A percentile compares a stretch with the other conserved stretches of the same genome.
These are phyloP conservation scores for Peromyscus californicus DNA, from an alignment of 2,113 vertebrate genomes.

Conservation along the genomic window DNA sequence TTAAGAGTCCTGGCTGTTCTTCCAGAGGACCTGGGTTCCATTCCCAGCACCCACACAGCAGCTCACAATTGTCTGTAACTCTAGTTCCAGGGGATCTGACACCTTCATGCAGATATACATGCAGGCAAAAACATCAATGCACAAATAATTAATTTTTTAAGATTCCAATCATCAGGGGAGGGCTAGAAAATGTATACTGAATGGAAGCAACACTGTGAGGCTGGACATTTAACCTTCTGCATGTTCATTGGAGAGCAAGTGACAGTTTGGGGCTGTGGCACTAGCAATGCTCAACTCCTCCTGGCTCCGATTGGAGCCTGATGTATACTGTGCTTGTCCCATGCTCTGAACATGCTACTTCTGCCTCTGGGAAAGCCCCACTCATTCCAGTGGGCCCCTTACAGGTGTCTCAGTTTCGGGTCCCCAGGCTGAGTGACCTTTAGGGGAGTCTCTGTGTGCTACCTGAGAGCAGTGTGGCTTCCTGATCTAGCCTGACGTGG, in stretches of 20 bases:
- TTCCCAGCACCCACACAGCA: background rate
- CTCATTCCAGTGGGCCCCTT: background rate
- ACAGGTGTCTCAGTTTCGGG: background rate
- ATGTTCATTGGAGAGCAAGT: background rate
- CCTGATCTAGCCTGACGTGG: background rate
- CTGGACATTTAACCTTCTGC: too few relatives aligned
- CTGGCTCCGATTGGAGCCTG: background rate
- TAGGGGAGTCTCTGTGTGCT: background rate
- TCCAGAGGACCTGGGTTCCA: background rate
- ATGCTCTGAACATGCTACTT: too few relatives aligned
- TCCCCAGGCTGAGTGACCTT: background rate
- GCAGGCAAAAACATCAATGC: background rate
- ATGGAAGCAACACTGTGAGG: too few relatives aligned
- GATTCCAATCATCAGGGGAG: too few relatives aligned
- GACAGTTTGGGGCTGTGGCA: background rate
- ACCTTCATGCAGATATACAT: background rate
- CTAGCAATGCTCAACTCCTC: background rate
- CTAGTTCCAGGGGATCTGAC: background rate
- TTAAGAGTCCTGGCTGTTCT: background rate
- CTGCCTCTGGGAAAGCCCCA: background rate
- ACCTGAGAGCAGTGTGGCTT: background rate
- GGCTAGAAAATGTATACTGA: background rate
- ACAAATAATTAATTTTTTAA: background rate
- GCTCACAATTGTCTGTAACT: background rate
- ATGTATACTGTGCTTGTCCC: rapidly evolving